Conservation (phyloP, 2,888 invertebrate genomes). For the Julus scandinavius region DNA sequence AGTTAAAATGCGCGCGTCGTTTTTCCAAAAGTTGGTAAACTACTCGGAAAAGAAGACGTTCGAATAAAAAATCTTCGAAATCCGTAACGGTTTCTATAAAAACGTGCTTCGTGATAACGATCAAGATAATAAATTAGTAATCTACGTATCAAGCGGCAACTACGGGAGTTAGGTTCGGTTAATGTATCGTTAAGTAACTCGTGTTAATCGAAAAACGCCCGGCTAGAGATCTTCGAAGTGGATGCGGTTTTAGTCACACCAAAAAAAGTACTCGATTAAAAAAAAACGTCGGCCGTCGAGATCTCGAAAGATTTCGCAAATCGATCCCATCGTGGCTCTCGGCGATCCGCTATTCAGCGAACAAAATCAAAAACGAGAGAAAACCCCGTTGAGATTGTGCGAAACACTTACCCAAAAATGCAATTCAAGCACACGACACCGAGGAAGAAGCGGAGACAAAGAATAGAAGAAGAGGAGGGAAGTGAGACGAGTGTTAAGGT, state of each 20-base stretch:
- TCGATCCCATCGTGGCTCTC: neutral
- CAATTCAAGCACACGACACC: constrained; percentile 11
- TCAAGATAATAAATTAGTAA: neutral
- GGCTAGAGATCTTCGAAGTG: neutral
- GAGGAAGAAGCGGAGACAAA: neutral
- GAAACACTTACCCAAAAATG: constrained; percentile 28
- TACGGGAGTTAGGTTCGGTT: neutral
- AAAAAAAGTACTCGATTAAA: neutral
- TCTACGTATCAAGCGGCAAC: neutral
- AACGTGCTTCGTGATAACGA: neutral
- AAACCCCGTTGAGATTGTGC: neutral
- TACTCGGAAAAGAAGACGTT: no score
- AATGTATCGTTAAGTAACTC: neutral
- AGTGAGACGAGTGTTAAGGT: constrained; percentile 4
- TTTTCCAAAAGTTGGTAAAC: no score
- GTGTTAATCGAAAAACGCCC: neutral
- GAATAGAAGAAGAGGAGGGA: neutral
- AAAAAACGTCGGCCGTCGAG: neutral
- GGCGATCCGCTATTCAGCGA: neutral
- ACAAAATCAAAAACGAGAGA: neutral
- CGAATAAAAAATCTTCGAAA: no score
- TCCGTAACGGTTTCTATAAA: neutral
- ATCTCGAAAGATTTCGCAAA: neutral
- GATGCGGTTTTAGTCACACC: constrained; percentile 19
- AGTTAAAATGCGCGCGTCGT: no score